A percentile compares a stretch with the other conserved stretches of the same genome.
phyloP scores from a whole-genome alignment of 2,888 invertebrate species.

The Anoncus sp. region DNA sequence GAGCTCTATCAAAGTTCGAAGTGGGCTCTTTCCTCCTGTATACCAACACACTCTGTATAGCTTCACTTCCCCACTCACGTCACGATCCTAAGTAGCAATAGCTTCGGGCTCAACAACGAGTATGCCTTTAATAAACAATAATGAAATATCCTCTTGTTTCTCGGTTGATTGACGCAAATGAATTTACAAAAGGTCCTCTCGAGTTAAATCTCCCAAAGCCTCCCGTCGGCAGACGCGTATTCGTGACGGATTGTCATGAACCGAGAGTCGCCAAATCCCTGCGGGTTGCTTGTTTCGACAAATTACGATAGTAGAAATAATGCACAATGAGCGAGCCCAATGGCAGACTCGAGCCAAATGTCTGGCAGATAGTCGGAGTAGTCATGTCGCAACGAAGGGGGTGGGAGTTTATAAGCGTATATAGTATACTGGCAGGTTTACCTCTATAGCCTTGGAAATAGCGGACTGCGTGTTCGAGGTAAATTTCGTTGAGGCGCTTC shows the following conservation, averaged over 20 bases:
- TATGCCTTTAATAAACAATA: constrained; percentile 60
- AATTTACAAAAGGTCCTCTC: constrained; percentile 52
- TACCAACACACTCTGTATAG: not conserved
- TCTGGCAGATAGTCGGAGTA: constrained; percentile 32
- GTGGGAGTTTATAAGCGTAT: not conserved
- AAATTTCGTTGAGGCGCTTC: constrained; percentile 54
- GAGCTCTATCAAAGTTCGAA: constrained; percentile 57
- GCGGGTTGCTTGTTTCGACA: constrained; percentile 49
- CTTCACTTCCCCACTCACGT: constrained; percentile 14
- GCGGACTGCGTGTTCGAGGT: constrained; percentile 51
- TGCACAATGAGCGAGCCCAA: constrained; percentile 27
- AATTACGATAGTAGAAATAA: constrained; percentile 55
- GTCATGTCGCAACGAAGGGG: constrained; percentile 14
- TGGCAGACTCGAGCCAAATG: constrained; percentile 39
- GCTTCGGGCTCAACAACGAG: constrained; percentile 6
- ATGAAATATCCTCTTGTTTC: constrained; percentile 39
- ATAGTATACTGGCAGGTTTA: constrained; percentile 4
- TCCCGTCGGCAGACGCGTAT: constrained; percentile 28
- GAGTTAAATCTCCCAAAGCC: constrained; percentile 18
- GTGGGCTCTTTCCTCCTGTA: constrained; percentile 49
- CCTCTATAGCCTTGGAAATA: constrained; percentile 24
- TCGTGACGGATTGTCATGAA: constrained; percentile 57
- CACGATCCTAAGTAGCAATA: constrained; percentile 35
- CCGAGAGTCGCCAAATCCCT: constrained; percentile 42
- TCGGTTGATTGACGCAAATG: constrained; percentile 56